These are phyloP conservation scores for Bovichtus variegatus DNA, from an alignment of 2,797 vertebrate species.

Conservation along the genomic window DNA sequence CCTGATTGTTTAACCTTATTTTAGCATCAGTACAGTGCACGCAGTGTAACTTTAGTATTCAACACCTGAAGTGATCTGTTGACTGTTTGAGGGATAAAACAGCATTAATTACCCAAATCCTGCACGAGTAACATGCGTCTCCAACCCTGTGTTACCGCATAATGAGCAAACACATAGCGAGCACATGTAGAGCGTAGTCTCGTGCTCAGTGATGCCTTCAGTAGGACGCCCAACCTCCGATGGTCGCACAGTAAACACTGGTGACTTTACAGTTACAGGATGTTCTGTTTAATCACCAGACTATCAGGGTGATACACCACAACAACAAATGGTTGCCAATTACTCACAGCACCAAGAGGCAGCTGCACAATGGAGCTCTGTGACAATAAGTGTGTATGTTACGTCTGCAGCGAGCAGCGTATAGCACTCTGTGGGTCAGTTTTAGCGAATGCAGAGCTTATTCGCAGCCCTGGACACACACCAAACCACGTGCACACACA, in stretches of 20 bases:
- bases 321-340: conserved; percentile 4
- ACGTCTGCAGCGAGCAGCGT: not conserved
- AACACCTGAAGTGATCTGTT: not conserved
- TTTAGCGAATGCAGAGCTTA: not conserved
- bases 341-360: conserved; percentile 25
- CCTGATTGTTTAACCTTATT: not conserved
- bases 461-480: not conserved
- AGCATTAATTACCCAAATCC: conserved; percentile 10
- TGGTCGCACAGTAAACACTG: conserved; percentile 23
- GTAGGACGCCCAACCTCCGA: conserved; percentile 1
- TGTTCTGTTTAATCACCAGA: conserved; percentile 45
- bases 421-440: not conserved
- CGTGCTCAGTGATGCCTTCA: conserved; percentile 6
- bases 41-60: not conserved
- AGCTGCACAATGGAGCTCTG: conserved; percentile 7
- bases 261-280: conserved; percentile 52
- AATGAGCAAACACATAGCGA: not conserved
- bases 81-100: conserved; percentile 9
- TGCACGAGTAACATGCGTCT: not conserved
- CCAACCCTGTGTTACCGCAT: not conserved
- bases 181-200: not conserved
- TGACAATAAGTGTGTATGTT: not conserved
- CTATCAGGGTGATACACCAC: conserved; percentile 20
- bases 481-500: not conserved
- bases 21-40: not conserved